phyloP scores from a whole-genome alignment of 2,113 vertebrate genomes.

The Camelus dromedarius region DNA sequence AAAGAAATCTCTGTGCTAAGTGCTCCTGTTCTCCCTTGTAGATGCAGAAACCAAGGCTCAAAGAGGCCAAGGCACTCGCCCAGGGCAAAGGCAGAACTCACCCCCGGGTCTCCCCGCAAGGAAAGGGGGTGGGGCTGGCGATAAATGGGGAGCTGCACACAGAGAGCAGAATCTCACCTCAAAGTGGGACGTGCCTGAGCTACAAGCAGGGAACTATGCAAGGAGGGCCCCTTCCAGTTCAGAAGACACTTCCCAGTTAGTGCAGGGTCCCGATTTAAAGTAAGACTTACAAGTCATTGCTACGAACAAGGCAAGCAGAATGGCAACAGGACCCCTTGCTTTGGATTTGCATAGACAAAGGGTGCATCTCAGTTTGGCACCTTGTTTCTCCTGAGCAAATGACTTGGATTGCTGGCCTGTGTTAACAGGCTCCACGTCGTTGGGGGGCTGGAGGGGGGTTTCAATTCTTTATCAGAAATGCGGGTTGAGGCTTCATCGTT shows the following conservation, averaged over 20 bases:
- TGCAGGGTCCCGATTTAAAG: neutral
- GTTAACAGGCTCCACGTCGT: neutral
- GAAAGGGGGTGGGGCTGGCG: too few relatives aligned
- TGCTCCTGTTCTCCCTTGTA: neutral
- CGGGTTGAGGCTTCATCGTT: neutral
- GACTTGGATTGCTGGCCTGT: neutral
- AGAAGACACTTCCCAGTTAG: neutral
- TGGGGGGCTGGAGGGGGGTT: neutral
- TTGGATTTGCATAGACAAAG: neutral
- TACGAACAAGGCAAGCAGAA: neutral
- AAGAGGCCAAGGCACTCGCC: neutral
- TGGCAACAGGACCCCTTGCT: neutral
- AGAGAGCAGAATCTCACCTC: neutral
- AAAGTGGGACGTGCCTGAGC: neutral
- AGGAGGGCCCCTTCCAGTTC: neutral
- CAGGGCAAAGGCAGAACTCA: neutral
- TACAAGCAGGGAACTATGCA: too few relatives aligned
- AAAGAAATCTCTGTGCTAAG: neutral
- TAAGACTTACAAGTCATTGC: neutral
- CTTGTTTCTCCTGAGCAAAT: neutral
- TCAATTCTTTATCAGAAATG: neutral
- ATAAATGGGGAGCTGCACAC: neutral
- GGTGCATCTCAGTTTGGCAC: neutral
- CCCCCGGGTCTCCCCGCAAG: neutral
- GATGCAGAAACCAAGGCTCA: neutral